Evolutionary conservation across 1,140 invertebrate genomes (phyloP), one percentile per base, ranked within the genome.

Genomic region (Aphaenogaster ashmeadi): DNA sequence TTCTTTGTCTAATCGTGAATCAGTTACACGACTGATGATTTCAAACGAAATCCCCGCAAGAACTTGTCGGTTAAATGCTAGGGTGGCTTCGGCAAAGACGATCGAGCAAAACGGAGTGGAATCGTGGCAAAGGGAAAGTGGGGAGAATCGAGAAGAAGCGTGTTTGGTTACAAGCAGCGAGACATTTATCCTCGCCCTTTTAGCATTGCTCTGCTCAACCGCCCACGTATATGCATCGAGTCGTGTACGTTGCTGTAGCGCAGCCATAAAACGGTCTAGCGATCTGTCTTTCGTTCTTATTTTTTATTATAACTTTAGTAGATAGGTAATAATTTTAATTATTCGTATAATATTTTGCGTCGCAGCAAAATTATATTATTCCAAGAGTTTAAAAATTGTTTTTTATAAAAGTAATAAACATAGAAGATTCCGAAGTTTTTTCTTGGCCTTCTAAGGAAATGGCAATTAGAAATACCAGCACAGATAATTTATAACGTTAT

Each of bases 121-220:
- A 36, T 44, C 9, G 8, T 11, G 50, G 60, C 15, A 38, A 79
- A 52, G 60, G 54, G 72, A 62, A 38, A 56, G 21, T 13, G 79
- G 52, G 33, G 86, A 78, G 71, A 74, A 87, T 78, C 66, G 80
- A 62, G 72, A 75, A 64, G 84, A 60, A 87, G 85, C 67, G 87
- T 87, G 88, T 91, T 91, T 74, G 79, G 83, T 89, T 89, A 90
- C 91, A 88, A 87, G 79, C 81, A 91, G 80, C 77, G 86, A 91
- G 89, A 91, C 88, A 88, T 91, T 91, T 88, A 91, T 89, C 87
- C 91, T 91, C 74, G 75, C 80, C 83, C 79, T 88, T 91, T 90
- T 91, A 86, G 58, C 58, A 64, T 87, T 79, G 80, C 87, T 88
- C 77, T 69, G 84, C 72, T 88, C 79, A 85, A 87, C 66, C 72